Conservation (phyloP, 2,888 invertebrate species). For the Hanleya hanleyi region DNA sequence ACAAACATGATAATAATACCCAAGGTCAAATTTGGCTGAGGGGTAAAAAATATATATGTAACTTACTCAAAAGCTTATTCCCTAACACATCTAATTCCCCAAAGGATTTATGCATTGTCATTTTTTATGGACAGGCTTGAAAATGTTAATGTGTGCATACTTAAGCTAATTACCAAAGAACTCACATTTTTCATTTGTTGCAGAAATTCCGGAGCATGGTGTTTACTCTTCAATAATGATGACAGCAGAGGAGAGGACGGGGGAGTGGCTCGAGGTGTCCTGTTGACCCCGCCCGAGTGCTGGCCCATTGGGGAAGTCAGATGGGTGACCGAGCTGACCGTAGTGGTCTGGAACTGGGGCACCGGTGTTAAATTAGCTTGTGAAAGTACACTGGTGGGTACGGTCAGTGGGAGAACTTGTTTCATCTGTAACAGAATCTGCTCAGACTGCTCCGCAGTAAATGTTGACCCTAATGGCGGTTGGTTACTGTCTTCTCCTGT, state of each 20-base stretch:
- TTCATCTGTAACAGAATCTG: neutral
- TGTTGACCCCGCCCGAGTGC: too few species aligned
- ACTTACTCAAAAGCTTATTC: too few species aligned
- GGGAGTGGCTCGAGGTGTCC: constrained; percentile 15
- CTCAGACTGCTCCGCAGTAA: neutral
- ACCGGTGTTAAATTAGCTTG: neutral
- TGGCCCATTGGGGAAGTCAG: neutral
- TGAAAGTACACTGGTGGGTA: neutral
- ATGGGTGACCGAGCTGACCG: neutral
- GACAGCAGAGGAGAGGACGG: constrained; percentile 82
- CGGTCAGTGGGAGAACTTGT: neutral
- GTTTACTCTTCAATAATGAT: constrained; percentile 83
- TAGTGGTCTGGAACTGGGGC: neutral
- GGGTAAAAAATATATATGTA: too few species aligned
- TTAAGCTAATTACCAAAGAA: too few species aligned
- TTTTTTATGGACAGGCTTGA: too few species aligned
- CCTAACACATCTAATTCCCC: too few species aligned
- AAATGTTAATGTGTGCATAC: too few species aligned
- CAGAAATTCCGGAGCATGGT: constrained; percentile 51
- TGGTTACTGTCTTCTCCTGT: constrained; percentile 11
- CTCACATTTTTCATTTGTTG: constrained; percentile 58
- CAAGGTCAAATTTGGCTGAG: too few species aligned
- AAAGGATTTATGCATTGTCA: too few species aligned
- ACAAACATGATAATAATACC: too few species aligned
- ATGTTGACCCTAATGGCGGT: neutral